These are phyloP conservation scores for Pituophis catenifer DNA, from an alignment of 2,113 vertebrate species.

Conservation along the genomic window DNA sequence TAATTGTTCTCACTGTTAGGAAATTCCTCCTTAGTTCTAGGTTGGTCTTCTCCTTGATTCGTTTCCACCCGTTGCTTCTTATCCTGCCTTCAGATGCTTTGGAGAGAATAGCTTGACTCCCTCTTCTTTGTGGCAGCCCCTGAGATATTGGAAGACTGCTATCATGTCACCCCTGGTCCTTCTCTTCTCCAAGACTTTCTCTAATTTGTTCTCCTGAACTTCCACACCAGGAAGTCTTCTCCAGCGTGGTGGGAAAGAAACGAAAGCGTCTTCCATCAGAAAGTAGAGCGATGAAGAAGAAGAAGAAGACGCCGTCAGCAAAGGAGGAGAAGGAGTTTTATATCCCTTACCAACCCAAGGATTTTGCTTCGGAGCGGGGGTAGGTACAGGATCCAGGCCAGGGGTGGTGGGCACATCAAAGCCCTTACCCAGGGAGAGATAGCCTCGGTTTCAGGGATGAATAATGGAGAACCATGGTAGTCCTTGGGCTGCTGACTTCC, in stretches of 20 bases:
- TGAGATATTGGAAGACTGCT: background rate
- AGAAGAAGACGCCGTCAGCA: constrained; percentile 55
- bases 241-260: constrained; percentile 75
- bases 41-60: too few relatives aligned
- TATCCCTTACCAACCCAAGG: constrained; percentile 90
- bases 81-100: too few relatives aligned
- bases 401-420: too few relatives aligned
- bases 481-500: background rate
- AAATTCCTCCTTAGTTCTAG: too few relatives aligned
- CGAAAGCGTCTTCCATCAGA: constrained; percentile 46
- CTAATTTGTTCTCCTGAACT: background rate
- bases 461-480: background rate
- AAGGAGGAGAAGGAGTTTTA: constrained; percentile 80
- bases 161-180: background rate
- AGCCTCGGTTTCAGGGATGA: too few relatives aligned
- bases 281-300: constrained; percentile 52
- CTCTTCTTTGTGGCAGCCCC: background rate
- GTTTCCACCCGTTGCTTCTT: too few relatives aligned
- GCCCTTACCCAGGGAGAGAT: background rate
- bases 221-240: constrained; percentile 77
- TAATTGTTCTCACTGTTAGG: too few relatives aligned
- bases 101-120: background rate
- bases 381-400: constrained; percentile 43
- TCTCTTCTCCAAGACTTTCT: background rate
- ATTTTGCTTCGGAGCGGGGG: constrained; percentile 92